phyloP scores from a whole-genome alignment of 2,888 invertebrate species.

The Cosmia pyralina region DNA sequence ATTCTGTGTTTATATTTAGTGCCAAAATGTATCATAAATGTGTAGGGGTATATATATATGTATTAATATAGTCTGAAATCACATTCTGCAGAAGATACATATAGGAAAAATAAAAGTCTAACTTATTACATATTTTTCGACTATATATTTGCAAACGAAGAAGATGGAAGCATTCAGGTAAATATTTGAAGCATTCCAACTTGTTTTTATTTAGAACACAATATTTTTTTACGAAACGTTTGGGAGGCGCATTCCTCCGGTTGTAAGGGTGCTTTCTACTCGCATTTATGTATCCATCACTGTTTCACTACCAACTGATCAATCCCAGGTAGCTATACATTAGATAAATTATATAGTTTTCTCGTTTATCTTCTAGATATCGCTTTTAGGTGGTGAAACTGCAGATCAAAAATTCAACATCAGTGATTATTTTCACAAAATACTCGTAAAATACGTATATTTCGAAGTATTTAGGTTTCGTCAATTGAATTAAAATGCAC shows the following conservation, averaged over 20 bases:
- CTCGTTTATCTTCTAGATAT: conserved; percentile 63
- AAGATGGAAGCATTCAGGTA: conserved; percentile 51
- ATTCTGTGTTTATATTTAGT: conserved; percentile 68
- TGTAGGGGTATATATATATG: conserved; percentile 55
- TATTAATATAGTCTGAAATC: conserved; percentile 40
- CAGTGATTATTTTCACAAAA: conserved; percentile 38
- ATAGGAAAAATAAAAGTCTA: conserved; percentile 44
- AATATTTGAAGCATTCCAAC: conserved; percentile 69
- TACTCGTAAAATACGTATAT: conserved; percentile 37
- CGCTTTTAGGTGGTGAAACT: conserved; percentile 64
- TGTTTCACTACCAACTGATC: conserved; percentile 40
- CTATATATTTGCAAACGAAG: conserved; percentile 61
- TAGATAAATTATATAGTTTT: conserved; percentile 48
- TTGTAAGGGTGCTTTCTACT: conserved; percentile 60
- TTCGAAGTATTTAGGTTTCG: conserved; percentile 38
- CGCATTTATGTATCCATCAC: conserved; percentile 55
- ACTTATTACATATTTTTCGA: conserved; percentile 70
- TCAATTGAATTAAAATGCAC: conserved; percentile 60
- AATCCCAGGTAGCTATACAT: conserved; percentile 43
- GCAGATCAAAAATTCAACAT: conserved; percentile 26
- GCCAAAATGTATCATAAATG: conserved; percentile 71
- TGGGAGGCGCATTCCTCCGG: conserved; percentile 29
- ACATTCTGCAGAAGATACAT: conserved; percentile 46
- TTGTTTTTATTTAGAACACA: conserved; percentile 57
- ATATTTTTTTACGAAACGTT: conserved; percentile 51